Evolutionary conservation across 2,797 vertebrate species (phyloP).

Genomic region (Tadarida brasiliensis): DNA sequence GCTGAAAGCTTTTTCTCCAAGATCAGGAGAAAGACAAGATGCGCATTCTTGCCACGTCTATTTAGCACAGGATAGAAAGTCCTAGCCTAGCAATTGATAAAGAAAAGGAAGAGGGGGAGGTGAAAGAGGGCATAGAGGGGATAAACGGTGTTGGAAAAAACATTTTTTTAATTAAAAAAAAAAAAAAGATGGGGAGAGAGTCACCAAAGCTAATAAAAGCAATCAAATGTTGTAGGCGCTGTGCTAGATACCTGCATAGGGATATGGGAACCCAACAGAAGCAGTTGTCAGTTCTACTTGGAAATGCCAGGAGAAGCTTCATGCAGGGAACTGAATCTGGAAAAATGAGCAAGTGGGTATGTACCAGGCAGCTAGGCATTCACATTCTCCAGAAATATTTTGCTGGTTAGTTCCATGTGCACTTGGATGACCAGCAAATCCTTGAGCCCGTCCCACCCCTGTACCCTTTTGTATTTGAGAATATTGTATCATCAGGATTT

Average conservation of each 20-base stretch:
- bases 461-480: background rate
- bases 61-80: background rate
- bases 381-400: background rate
- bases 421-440: background rate
- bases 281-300: background rate
- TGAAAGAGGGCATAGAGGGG: too few species aligned
- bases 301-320: slow-evolving; percentile 33
- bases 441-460: background rate
- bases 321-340: background rate
- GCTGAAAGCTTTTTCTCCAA: background rate
- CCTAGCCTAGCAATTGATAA: background rate
- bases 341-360: background rate
- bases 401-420: background rate
- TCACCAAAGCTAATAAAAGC: background rate
- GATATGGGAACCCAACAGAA: background rate
- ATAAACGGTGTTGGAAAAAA: too few species aligned
- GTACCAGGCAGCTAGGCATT: background rate
- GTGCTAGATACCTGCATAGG: background rate
- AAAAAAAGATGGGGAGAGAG: background rate
- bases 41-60: background rate
- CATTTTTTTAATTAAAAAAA: too few species aligned
- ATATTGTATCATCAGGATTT: background rate
- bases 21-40: background rate
- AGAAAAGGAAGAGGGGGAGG: background rate
- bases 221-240: background rate